Evolutionary conservation across 2,888 invertebrate genomes (phyloP).

Genomic region (Eristalis arbustorum): DNA sequence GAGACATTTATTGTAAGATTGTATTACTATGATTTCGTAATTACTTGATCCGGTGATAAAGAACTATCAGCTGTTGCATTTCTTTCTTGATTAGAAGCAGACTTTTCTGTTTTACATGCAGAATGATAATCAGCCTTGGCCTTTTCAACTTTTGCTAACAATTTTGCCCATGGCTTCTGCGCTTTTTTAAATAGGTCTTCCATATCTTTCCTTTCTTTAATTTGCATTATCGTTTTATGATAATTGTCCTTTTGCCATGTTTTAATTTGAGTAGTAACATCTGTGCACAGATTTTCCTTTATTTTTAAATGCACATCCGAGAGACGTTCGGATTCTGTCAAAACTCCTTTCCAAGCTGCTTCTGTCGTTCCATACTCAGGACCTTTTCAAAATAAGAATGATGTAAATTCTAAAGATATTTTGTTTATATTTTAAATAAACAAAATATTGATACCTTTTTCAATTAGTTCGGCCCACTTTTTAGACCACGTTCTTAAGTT

Average conservation of each 20-base stretch:
- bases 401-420: too few species aligned
- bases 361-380: constrained; percentile 99
- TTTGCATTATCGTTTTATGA: constrained; percentile 97
- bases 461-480: constrained; percentile 98
- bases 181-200: constrained; percentile 99
- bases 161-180: constrained; percentile 99
- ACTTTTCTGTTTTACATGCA: constrained; percentile 97
- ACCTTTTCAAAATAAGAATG: constrained; percentile 81
- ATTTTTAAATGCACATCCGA: constrained; percentile 95
- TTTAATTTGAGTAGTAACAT: constrained; percentile 93
- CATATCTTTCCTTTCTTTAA: constrained; percentile 98
- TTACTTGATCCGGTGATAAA: constrained; percentile 96
- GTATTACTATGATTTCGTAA: not conserved
- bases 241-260: constrained; percentile 99
- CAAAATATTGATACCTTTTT: constrained; percentile 87
- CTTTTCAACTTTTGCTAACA: constrained; percentile 95
- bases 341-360: constrained; percentile 97
- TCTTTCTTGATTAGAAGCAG: constrained; percentile 96
- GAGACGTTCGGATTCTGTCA: constrained; percentile 95
- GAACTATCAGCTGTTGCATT: constrained; percentile 97
- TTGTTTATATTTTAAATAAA: not conserved
- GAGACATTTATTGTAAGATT: not conserved
- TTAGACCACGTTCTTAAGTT: constrained; percentile 96
- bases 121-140: constrained; percentile 97
- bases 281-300: constrained; percentile 92